Evolutionary conservation across 2,113 vertebrate species (phyloP).

Genomic region (Odocoileus virginianus): DNA sequence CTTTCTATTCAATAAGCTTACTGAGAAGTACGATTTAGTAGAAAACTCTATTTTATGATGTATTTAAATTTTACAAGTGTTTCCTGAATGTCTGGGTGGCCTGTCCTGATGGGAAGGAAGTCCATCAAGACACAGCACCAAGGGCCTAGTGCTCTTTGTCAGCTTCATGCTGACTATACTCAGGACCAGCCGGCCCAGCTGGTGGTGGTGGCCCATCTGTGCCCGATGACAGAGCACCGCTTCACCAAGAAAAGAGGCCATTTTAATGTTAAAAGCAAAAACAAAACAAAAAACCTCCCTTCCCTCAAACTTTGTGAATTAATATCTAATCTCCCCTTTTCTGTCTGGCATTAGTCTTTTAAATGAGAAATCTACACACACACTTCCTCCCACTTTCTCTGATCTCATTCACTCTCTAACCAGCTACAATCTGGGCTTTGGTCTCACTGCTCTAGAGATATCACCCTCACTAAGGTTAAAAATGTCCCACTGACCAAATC

Average conservation of each 20-base stretch:
- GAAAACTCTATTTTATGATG: not conserved
- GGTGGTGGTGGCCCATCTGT: not conserved
- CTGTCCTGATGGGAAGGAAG: not conserved
- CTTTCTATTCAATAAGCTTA: not conserved
- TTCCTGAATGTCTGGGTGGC: not conserved
- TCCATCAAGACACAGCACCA: not conserved
- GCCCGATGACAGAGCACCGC: not conserved
- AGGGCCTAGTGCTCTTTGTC: not conserved
- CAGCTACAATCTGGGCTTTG: not conserved
- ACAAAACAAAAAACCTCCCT: not conserved
- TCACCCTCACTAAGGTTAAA: not conserved
- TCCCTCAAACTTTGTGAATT: not conserved
- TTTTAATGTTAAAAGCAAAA: not conserved
- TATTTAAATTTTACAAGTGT: not conserved
- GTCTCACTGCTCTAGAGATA: not conserved
- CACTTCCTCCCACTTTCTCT: not conserved
- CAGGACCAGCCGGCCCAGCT: not conserved
- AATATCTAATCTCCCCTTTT: not conserved
- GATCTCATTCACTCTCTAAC: not conserved
- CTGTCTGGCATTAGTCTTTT: not conserved
- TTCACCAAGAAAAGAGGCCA: not conserved
- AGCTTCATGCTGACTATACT: not conserved
- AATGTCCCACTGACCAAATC: not conserved
- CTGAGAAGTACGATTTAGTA: not conserved
- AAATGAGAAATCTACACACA: not conserved